Evolutionary conservation across 2,113 vertebrate genomes (phyloP).

Genomic region (Platanista minor): DNA sequence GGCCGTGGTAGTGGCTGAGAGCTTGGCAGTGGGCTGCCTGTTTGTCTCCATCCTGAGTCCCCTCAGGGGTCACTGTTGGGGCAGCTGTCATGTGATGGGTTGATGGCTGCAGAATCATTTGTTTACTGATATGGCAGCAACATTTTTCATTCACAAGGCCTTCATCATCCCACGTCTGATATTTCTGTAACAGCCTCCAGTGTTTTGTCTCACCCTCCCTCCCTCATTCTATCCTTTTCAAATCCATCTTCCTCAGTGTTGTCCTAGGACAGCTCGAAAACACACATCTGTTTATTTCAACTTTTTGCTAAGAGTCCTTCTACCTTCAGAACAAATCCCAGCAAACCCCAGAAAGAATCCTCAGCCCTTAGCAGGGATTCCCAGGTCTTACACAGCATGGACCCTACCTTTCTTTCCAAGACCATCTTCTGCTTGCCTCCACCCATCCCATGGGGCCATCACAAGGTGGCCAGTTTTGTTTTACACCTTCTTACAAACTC

Average conservation of each 20-base stretch:
- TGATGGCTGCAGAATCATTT: neutral
- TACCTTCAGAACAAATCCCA: neutral
- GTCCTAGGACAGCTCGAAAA: neutral
- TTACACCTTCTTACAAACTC: neutral
- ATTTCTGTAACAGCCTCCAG: neutral
- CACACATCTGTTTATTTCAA: neutral
- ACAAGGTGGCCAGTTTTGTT: no score
- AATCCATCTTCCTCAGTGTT: neutral
- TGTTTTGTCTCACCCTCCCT: neutral
- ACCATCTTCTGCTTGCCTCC: neutral
- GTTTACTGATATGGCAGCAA: neutral
- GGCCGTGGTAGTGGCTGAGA: neutral
- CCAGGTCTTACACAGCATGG: accelerated
- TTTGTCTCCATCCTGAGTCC: neutral
- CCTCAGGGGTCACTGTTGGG: neutral
- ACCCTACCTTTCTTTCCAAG: no score
- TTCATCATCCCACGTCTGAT: neutral
- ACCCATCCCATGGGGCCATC: no score
- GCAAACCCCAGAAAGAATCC: neutral
- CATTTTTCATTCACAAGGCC: no score
- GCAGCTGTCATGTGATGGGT: neutral
- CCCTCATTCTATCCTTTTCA: neutral
- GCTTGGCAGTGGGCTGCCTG: neutral
- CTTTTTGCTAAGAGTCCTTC: neutral
- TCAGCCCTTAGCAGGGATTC: neutral